Conservation (phyloP, 2,113 vertebrate genomes). For the Myodes glareolus region DNA sequence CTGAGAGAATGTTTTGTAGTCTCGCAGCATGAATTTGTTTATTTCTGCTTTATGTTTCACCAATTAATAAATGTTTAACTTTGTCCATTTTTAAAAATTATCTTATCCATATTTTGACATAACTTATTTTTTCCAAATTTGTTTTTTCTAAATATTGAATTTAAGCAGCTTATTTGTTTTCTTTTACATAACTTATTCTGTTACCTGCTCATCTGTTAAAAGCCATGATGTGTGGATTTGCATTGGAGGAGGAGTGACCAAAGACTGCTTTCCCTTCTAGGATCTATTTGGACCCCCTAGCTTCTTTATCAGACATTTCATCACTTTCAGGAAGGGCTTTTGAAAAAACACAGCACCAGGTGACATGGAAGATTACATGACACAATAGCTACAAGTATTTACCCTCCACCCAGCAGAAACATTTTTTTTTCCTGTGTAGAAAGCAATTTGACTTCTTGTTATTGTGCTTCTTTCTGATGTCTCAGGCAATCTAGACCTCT, state of each 20-base stretch:
- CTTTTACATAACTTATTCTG: not conserved
- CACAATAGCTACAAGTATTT: not conserved
- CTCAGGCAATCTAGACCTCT: not conserved
- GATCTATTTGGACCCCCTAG: not conserved
- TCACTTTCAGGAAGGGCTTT: not conserved
- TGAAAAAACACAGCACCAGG: not conserved
- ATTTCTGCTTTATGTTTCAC: not conserved
- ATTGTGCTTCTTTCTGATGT: not conserved
- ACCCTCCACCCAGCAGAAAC: not conserved
- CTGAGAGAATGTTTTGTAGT: not conserved
- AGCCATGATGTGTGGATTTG: not conserved
- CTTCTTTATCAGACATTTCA: not conserved
- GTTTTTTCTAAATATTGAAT: slow-evolving; percentile 13
- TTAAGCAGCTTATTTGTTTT: not conserved
- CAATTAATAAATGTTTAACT: not conserved
- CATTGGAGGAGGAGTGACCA: not conserved
- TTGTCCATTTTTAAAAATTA: not conserved
- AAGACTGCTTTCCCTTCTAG: not conserved
- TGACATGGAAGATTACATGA: not conserved
- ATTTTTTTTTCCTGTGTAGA: not conserved
- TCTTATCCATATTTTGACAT: not conserved
- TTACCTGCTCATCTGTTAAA: not conserved
- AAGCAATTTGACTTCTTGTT: slow-evolving; percentile 1
- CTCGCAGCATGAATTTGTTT: not conserved
- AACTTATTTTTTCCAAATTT: not conserved